Percentiles rank a stretch among this genome's conserved stretches.
Evolutionary conservation across 2,113 vertebrate species (phyloP).

Genomic region (Agapornis roseicollis): DNA sequence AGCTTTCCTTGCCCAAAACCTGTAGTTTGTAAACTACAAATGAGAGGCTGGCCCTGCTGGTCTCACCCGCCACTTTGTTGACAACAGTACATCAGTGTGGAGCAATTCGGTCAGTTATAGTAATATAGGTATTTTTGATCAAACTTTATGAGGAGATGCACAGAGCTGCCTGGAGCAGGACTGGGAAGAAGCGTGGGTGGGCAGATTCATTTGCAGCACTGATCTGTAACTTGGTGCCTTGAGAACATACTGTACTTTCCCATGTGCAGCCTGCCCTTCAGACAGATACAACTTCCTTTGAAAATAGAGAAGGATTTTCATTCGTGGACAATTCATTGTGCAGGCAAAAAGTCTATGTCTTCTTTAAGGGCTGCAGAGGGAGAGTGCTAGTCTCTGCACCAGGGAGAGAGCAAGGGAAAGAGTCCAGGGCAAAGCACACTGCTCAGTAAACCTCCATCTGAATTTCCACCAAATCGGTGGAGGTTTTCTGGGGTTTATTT

Average conservation of each 20-base stretch:
- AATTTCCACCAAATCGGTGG: background rate
- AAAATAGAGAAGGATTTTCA: conserved; percentile 16
- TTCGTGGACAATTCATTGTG: background rate
- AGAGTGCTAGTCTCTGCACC: background rate
- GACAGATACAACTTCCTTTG: background rate
- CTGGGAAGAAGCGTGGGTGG: background rate
- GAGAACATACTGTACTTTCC: background rate
- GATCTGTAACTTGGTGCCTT: background rate
- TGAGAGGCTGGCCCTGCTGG: background rate
- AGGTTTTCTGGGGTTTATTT: background rate
- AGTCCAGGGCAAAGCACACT: background rate
- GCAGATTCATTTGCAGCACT: background rate
- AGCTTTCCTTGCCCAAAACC: background rate
- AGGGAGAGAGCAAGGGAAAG: background rate
- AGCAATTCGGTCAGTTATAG: conserved; percentile 16
- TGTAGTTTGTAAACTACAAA: background rate
- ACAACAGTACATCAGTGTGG: background rate
- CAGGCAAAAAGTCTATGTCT: background rate
- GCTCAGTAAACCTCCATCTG: background rate
- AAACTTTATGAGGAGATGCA: background rate
- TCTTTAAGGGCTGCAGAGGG: background rate
- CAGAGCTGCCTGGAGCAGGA: background rate
- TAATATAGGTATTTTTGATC: background rate
- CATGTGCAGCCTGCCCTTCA: background rate
- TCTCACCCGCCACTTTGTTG: background rate